These are phyloP conservation scores for Grallaria varia DNA, from an alignment of 2,113 vertebrate species.

Conservation along the genomic window DNA sequence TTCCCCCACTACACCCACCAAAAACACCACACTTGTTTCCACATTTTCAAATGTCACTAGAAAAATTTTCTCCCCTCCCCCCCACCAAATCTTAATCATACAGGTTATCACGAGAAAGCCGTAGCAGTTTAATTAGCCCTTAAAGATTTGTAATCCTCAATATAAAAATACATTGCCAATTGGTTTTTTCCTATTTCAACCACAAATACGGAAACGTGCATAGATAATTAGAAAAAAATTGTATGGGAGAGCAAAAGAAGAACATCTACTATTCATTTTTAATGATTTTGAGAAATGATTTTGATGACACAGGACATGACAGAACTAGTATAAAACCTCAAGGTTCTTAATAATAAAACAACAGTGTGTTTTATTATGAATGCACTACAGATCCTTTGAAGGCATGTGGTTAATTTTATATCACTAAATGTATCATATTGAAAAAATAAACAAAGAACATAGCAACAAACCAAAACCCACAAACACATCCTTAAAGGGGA, in stretches of 20 bases:
- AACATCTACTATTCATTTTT: neutral
- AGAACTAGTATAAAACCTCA: neutral
- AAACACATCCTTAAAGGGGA: neutral
- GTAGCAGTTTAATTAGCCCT: neutral
- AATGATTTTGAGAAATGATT: neutral
- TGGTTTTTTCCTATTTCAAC: neutral
- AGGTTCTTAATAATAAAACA: neutral
- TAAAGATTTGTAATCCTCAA: neutral
- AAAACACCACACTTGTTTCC: neutral
- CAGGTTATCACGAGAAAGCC: neutral
- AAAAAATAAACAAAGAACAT: neutral
- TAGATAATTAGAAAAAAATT: neutral
- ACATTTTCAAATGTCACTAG: neutral
- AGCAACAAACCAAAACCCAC: neutral
- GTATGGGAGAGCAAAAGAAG: neutral
- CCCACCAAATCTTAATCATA: neutral
- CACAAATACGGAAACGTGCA: neutral
- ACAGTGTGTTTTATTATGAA: neutral
- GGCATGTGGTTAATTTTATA: neutral
- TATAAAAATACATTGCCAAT: neutral
- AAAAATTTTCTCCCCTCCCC: neutral
- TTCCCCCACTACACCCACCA: accelerated
- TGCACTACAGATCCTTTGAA: neutral
- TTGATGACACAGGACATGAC: neutral
- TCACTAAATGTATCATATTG: neutral